Evolutionary conservation across 1,140 invertebrate species (phyloP).

Genomic region (Lysiphlebus fabarum): DNA sequence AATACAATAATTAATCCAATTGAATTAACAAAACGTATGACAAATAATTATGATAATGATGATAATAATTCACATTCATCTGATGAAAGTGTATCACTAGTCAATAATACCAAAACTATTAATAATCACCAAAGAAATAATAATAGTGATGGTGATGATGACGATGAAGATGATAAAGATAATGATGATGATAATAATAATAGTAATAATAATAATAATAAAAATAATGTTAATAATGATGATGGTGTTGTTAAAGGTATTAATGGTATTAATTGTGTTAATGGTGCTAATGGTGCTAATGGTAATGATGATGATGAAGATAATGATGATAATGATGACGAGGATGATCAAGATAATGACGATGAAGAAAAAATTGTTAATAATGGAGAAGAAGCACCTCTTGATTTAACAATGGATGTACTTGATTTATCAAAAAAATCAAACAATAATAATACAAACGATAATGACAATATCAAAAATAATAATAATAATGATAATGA

Average conservation of each 20-base stretch:
- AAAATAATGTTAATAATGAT: too few relatives aligned
- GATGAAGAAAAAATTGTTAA: conserved; percentile 2
- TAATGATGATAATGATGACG: too few relatives aligned
- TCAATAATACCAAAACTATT: conserved; percentile 47
- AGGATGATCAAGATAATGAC: too few relatives aligned
- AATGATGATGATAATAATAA: too few relatives aligned
- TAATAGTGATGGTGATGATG: conserved; percentile 46
- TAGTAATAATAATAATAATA: too few relatives aligned
- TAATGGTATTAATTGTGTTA: too few relatives aligned
- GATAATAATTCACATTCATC: conserved; percentile 45
- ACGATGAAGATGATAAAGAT: too few relatives aligned
- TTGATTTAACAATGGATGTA: conserved; percentile 78
- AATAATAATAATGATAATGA: neutral
- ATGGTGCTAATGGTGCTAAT: too few relatives aligned
- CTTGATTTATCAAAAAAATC: conserved; percentile 83
- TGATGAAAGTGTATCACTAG: conserved; percentile 46
- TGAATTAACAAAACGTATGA: too few relatives aligned
- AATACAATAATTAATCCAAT: too few relatives aligned
- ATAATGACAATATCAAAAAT: conserved; percentile 17
- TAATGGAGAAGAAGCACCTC: conserved; percentile 57
- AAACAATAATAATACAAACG: conserved; percentile 43
- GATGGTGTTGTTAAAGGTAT: too few relatives aligned
- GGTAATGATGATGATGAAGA: too few relatives aligned
- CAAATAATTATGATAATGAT: conserved; percentile 13
- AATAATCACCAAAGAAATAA: conserved; percentile 45